A percentile compares a stretch with the other conserved stretches of the same genome.
These are phyloP conservation scores for Zoanthus sociatus DNA, from an alignment of 92 coral and sea anemone species.

Conservation along the genomic window DNA sequence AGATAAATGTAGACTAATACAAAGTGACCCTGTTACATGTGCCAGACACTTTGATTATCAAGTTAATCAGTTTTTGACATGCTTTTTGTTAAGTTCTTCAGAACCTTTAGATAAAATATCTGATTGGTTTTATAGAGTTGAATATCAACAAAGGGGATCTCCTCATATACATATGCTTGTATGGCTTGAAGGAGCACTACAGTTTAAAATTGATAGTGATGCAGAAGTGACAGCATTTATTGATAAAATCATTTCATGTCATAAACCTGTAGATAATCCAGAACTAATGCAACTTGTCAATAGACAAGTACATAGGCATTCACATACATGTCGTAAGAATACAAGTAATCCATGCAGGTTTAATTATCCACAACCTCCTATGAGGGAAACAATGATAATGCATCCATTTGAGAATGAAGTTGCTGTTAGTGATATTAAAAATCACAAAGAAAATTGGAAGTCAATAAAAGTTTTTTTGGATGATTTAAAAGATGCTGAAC, in stretches of 20 bases:
- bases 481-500: not conserved
- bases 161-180: too few species aligned
- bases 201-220: not conserved
- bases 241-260: not conserved
- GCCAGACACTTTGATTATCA: too few species aligned
- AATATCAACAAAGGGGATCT: too few species aligned
- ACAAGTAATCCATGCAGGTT: conserved; percentile 1
- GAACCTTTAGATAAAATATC: not conserved
- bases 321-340: not conserved
- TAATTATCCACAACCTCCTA: too few species aligned
- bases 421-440: not conserved
- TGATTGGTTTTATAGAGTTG: too few species aligned
- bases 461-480: not conserved
- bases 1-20: not conserved
- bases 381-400: not conserved
- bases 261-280: not conserved
- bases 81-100: not conserved
- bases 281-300: not conserved
- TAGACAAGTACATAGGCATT: not conserved
- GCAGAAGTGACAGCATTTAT: conserved; percentile 1
- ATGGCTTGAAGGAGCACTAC: not conserved
- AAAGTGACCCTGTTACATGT: too few species aligned
- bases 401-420: not conserved
- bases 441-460: not conserved
- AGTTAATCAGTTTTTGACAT: not conserved